These are phyloP conservation scores for Dromaius novaehollandiae DNA, from an alignment of 2,113 vertebrate genomes.

Conservation along the genomic window DNA sequence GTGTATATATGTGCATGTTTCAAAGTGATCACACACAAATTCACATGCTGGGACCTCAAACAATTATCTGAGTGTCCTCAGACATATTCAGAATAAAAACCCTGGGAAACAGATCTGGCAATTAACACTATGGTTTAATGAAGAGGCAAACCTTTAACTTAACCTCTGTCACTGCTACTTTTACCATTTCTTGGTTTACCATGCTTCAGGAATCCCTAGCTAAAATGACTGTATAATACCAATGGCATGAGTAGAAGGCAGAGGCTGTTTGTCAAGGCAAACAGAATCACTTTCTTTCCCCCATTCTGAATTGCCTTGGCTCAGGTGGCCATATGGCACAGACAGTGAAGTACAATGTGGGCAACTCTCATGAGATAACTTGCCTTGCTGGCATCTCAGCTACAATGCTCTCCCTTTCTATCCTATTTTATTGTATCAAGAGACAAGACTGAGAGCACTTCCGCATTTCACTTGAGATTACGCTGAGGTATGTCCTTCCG, in stretches of 20 bases:
- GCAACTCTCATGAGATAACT: accelerated
- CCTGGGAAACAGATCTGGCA: not conserved
- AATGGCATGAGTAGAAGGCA: not conserved
- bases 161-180: not conserved
- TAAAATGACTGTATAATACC: not conserved
- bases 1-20: not conserved
- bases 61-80: not conserved
- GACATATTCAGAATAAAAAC: not conserved
- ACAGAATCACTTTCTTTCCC: not conserved
- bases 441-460: not conserved
- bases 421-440: not conserved
- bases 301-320: not conserved
- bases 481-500: not conserved
- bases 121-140: not conserved
- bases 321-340: not conserved
- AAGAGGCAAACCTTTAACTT: not conserved
- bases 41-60: not conserved
- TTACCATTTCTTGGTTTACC: not conserved
- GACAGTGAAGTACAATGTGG: too few species aligned
- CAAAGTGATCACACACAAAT: not conserved
- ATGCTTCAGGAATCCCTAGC: not conserved
- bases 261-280: not conserved
- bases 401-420: not conserved
- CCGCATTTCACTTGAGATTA: not conserved
- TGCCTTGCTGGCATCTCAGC: not conserved